Conservation (phyloP, 2,888 invertebrate genomes). For the Aphrophora alni region DNA sequence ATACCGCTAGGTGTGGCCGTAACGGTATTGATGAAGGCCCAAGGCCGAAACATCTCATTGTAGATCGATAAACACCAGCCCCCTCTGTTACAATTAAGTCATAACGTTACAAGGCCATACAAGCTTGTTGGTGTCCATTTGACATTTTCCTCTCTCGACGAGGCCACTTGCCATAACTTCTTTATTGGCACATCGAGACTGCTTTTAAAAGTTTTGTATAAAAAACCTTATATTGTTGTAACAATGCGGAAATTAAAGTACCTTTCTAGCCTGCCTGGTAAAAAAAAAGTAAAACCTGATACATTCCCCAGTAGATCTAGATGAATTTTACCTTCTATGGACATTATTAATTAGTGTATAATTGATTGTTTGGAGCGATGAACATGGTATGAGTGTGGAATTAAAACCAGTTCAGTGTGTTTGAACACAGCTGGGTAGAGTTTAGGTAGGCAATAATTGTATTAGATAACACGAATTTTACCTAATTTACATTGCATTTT, state of each 20-base stretch:
- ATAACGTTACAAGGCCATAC: background rate
- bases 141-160: background rate
- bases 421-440: background rate
- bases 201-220: background rate
- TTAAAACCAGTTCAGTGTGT: background rate
- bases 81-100: background rate
- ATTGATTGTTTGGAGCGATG: constrained; percentile 9
- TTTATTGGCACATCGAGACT: background rate
- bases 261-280: background rate
- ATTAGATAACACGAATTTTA: background rate
- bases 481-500: background rate
- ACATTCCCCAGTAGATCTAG: background rate
- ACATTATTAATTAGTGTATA: background rate
- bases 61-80: constrained; percentile 6
- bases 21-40: constrained; percentile 7
- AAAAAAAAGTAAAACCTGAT: background rate
- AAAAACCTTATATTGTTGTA: background rate
- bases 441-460: background rate
- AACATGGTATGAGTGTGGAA: background rate
- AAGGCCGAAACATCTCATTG: constrained; percentile 2
- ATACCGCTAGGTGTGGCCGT: background rate
- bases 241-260: background rate
- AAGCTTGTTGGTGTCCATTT: background rate
- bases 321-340: background rate
- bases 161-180: background rate